Percentiles rank a stretch among this genome's conserved stretches.
Conservation (phyloP, 2,888 invertebrate species). For the Xestia sexstrigata region DNA sequence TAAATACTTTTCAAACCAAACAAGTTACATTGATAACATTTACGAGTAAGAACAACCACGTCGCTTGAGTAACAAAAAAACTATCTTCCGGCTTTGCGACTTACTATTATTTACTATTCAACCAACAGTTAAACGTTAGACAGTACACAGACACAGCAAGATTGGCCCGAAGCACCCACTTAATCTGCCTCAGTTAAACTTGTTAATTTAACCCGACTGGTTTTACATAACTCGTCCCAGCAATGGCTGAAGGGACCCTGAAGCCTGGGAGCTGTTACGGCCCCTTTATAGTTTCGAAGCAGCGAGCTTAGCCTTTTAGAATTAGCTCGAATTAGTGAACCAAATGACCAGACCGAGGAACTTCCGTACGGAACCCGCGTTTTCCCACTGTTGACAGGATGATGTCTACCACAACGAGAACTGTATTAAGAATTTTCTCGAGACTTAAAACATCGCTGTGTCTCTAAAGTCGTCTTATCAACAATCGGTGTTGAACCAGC, state of each 20-base stretch:
- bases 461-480: not conserved
- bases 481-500: constrained; percentile 38
- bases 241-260: constrained; percentile 54
- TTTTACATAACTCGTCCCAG: constrained; percentile 63
- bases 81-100: constrained; percentile 20
- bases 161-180: constrained; percentile 49
- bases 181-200: constrained; percentile 57
- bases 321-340: constrained; percentile 80
- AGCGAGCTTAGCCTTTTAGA: constrained; percentile 70
- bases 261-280: constrained; percentile 48
- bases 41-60: not conserved
- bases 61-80: constrained; percentile 24
- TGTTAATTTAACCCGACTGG: constrained; percentile 66
- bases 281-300: constrained; percentile 61
- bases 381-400: constrained; percentile 81
- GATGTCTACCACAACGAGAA: constrained; percentile 62
- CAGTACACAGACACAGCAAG: constrained; percentile 26
- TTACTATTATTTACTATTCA: constrained; percentile 44
- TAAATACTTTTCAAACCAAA: not conserved
- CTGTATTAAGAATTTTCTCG: constrained; percentile 45
- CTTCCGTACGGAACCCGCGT: constrained; percentile 72
- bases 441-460: constrained; percentile 59
- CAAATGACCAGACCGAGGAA: constrained; percentile 78
- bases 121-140: constrained; percentile 47
- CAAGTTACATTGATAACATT: not conserved